phyloP scores from a whole-genome alignment of 2,113 vertebrate genomes.

The Cygnus atratus region DNA sequence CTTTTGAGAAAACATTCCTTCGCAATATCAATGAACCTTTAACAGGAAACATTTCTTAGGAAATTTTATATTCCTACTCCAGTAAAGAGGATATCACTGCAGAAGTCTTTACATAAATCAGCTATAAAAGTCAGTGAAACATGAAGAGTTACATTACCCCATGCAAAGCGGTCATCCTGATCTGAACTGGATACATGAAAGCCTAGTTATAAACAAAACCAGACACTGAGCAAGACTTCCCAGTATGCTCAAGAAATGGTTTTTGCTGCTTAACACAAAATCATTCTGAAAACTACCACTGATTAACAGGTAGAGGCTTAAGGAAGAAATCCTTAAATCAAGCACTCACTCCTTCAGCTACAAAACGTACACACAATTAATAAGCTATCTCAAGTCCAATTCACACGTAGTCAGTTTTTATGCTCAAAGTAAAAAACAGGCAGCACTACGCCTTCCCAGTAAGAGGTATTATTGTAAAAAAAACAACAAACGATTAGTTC shows the following conservation, averaged over 20 bases:
- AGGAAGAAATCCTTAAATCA: neutral
- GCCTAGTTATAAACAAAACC: neutral
- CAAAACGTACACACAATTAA: neutral
- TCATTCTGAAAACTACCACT: neutral
- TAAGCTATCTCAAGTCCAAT: neutral
- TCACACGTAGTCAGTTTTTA: accelerated
- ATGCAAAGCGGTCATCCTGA: neutral
- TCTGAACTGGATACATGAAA: neutral
- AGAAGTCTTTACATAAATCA: neutral
- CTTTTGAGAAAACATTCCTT: neutral
- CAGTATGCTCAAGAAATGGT: neutral
- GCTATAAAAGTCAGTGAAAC: neutral
- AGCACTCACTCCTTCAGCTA: neutral
- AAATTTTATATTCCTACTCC: neutral
- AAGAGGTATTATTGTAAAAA: neutral
- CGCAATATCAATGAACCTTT: neutral
- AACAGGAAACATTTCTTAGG: neutral
- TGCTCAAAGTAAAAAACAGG: neutral
- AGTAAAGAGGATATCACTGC: neutral
- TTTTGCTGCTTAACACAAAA: neutral
- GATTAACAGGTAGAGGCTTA: neutral
- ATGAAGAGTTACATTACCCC: neutral
- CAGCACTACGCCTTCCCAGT: neutral
- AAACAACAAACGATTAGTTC: neutral
- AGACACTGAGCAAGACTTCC: neutral